Evolutionary conservation across 2,113 vertebrate genomes (phyloP).

Genomic region (Hippocampus mohnikei): DNA sequence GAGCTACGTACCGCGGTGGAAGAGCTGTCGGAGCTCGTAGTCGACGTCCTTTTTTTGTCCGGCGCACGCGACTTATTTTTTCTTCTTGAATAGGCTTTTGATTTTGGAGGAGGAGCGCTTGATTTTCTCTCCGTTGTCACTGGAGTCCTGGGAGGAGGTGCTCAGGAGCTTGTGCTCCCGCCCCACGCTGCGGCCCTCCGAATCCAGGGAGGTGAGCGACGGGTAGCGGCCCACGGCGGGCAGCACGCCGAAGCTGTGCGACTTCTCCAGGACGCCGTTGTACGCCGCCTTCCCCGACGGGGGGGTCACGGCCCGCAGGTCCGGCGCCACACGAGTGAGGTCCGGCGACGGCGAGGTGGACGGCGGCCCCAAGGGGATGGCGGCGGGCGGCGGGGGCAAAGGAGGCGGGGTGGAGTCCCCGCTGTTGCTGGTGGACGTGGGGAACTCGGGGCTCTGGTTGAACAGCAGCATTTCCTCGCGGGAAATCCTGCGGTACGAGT

Average conservation of each 20-base stretch:
- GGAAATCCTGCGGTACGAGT: conserved; percentile 82
- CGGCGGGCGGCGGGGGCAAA: conserved; percentile 54
- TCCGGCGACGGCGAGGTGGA: conserved; percentile 77
- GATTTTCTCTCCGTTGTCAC: conserved; percentile 86
- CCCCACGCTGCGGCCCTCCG: conserved; percentile 74
- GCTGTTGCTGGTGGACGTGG: conserved; percentile 53
- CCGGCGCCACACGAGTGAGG: conserved; percentile 76
- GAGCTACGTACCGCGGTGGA: conserved; percentile 82
- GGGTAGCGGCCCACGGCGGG: conserved; percentile 83
- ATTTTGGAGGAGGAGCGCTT: conserved; percentile 96
- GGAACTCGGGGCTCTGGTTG: conserved; percentile 71
- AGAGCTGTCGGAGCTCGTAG: conserved; percentile 62
- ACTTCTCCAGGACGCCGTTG: conserved; percentile 96
- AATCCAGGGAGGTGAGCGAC: conserved; percentile 81
- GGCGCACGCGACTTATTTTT: conserved; percentile 61
- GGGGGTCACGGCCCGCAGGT: conserved; percentile 84
- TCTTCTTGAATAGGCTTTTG: conserved; percentile 97
- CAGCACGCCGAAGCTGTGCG: conserved; percentile 92
- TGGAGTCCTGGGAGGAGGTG: conserved; percentile 86
- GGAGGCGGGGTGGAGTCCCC: conserved; percentile 73
- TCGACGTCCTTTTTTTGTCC: conserved; percentile 52
- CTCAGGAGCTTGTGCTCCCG: conserved; percentile 83
- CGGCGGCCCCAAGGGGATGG: conserved; percentile 75
- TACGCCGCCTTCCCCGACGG: conserved; percentile 78
- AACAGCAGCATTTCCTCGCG: conserved; percentile 87